Conservation (phyloP, 2,797 vertebrate genomes). For the Hippocampus kuda region DNA sequence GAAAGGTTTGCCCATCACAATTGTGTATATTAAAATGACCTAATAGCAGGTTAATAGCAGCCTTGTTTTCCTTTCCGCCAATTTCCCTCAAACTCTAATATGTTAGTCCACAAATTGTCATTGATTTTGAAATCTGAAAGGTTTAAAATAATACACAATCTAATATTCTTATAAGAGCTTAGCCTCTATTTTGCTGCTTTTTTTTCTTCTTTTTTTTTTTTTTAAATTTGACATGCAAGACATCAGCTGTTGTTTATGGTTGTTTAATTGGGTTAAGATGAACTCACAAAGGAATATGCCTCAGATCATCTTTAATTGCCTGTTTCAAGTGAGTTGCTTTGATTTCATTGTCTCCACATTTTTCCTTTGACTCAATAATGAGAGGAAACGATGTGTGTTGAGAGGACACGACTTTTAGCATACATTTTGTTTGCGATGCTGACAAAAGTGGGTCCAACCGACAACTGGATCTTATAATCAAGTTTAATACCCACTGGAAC, state of each 20-base stretch:
- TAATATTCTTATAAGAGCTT: neutral
- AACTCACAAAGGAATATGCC: neutral
- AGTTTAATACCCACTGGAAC: neutral
- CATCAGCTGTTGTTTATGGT: neutral
- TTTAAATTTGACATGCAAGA: neutral
- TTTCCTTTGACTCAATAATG: neutral
- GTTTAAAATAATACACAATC: neutral
- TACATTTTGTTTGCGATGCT: neutral
- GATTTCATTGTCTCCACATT: neutral
- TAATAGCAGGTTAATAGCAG: neutral
- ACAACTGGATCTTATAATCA: neutral
- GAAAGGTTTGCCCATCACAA: slow-evolving; percentile 4
- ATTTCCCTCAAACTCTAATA: neutral
- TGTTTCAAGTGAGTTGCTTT: neutral
- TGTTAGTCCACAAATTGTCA: neutral
- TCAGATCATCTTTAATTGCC: neutral
- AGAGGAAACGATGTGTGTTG: neutral
- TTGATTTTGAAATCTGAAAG: neutral
- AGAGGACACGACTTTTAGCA: neutral
- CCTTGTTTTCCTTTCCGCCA: neutral
- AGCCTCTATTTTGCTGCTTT: too few species aligned
- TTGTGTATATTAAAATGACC: neutral
- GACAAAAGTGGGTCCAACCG: neutral
- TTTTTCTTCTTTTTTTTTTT: too few species aligned
- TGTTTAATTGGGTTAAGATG: neutral